A percentile compares a stretch with the other conserved stretches of the same genome.
phyloP scores from a whole-genome alignment of 2,113 vertebrate genomes.

The Hemibagrus wyckioides region DNA sequence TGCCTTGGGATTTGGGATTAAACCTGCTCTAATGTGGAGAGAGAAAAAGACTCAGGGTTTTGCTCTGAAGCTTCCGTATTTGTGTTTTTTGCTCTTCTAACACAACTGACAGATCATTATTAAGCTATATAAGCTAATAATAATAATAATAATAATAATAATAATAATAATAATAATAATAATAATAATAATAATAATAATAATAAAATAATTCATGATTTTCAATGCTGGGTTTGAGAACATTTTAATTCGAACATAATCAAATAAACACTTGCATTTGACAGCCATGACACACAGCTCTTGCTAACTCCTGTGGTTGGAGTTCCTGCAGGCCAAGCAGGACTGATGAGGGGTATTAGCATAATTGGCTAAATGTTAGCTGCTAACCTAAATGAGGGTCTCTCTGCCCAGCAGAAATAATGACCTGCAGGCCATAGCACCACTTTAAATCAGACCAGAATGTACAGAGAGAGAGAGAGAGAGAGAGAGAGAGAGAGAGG shows the following conservation, averaged over 20 bases:
- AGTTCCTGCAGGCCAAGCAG: slow-evolving; percentile 57
- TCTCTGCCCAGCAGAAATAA: slow-evolving; percentile 54
- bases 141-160: no score
- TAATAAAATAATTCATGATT: not conserved
- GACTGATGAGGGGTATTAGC: slow-evolving; percentile 74
- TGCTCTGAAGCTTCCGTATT: not conserved
- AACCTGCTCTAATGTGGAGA: slow-evolving; percentile 21
- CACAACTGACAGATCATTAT: not conserved
- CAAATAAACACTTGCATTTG: not conserved
- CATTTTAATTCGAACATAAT: not conserved
- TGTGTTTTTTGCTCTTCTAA: not conserved
- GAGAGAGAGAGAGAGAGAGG: not conserved
- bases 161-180: no score
- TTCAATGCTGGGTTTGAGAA: not conserved
- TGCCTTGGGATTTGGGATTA: slow-evolving; percentile 45
- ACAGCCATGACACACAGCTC: not conserved
- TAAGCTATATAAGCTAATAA: not conserved
- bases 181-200: no score
- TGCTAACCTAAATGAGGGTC: slow-evolving; percentile 68
- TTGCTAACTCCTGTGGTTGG: slow-evolving; percentile 9
- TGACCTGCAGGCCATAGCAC: slow-evolving; percentile 53
- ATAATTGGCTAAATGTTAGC: slow-evolving; percentile 79
- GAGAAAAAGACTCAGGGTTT: not conserved
- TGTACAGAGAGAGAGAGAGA: slow-evolving; percentile 45
- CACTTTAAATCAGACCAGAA: slow-evolving; percentile 41